Evolutionary conservation across 2,797 vertebrate genomes (phyloP), one percentile per base, ranked within the genome.

Genomic region (Diplodus sargus): DNA sequence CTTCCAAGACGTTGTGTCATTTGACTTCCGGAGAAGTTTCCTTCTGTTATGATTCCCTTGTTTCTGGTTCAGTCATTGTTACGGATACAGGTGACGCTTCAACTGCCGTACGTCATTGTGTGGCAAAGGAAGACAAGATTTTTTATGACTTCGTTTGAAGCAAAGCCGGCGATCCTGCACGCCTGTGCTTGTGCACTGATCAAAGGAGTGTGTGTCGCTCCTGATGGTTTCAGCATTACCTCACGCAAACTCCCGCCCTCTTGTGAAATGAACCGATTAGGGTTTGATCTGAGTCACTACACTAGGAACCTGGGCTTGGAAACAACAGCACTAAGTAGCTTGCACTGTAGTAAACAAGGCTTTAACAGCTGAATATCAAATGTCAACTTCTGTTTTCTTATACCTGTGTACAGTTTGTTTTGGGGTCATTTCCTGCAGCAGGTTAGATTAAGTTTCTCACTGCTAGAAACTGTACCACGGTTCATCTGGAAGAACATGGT

Each of bases 131-230:
- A 66, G 75, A 67, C 48, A 1, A 30, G 13, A 34, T 30, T 30
- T 81, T 84, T 60, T 56, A 60, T 30, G 49, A 70, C 57, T 58
- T 22, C 39, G 65, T 43, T 77, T 70, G 57, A 17, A 57, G 13
- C 42, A 18, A 64, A 49, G 60, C 78, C 47, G 4, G 68, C 17
- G 4, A 70, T 25, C 17, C 23, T 25, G 60, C 85, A 62, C 5
- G 85, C 68, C 74, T 53, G 75, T 18, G 67, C 81, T 66, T 74
- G 87, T 70, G 51, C 54, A n/a, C 54, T n/a, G 30, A 62, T 73
- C 53, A 78, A 63, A 75, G 66, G 70, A 57, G 22, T 9, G 34
- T 20, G 56, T 23, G 62, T 65, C 13, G 8, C 52, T 74, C 16
- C 51, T 6, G 20, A 54, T 23, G 39, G 73, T 60, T 82, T 70